Evolutionary conservation across 2,113 vertebrate species (phyloP).

Genomic region (Elephas maximus): DNA sequence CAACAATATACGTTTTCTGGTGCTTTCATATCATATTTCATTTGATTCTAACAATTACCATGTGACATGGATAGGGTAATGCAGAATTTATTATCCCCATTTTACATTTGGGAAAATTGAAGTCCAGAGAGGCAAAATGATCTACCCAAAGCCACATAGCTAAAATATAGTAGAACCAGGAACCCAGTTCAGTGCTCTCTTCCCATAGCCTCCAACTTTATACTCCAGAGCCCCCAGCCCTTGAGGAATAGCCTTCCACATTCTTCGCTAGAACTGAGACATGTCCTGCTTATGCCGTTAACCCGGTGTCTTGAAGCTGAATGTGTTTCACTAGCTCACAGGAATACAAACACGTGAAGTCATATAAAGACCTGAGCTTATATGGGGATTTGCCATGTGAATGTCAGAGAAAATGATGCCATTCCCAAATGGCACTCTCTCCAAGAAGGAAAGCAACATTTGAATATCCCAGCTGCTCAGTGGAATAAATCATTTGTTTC

Average conservation of each 20-base stretch:
- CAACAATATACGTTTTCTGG: background rate
- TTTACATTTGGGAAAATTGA: constrained; percentile 34
- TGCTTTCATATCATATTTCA: constrained; percentile 8
- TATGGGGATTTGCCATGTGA: constrained; percentile 16
- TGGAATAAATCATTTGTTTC: constrained; percentile 62
- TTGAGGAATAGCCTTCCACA: constrained; percentile 17
- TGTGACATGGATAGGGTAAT: background rate
- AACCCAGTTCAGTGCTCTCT: background rate
- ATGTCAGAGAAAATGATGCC: constrained; percentile 66
- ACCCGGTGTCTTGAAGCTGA: constrained; percentile 37
- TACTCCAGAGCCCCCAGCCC: background rate
- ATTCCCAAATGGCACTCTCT: constrained; percentile 62
- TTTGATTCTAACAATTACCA: constrained; percentile 24
- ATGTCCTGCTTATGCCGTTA: background rate
- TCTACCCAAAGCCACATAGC: background rate
- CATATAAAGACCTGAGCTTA: constrained; percentile 51
- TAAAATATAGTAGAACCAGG: background rate
- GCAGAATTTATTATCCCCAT: background rate
- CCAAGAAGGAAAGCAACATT: constrained; percentile 67
- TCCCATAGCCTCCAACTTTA: background rate
- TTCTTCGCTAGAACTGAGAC: constrained; percentile 35
- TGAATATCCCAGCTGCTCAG: constrained; percentile 51
- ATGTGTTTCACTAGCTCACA: background rate
- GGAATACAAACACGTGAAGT: constrained; percentile 54
- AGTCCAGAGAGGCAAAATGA: background rate